Evolutionary conservation across 1,140 invertebrate species (phyloP).

Genomic region (Eriosoma lanigerum): DNA sequence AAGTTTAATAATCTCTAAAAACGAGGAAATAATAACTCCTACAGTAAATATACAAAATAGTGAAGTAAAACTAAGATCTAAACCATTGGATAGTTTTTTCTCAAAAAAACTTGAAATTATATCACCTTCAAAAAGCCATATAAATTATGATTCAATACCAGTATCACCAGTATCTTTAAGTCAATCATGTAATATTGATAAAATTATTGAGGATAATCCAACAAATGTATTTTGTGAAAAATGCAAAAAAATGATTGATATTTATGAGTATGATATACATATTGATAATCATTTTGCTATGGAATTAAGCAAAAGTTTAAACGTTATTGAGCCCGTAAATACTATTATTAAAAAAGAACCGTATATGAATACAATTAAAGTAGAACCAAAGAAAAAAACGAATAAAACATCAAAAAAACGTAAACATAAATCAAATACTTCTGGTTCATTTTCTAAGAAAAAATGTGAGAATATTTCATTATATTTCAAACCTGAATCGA

Average conservation of each 20-base stretch:
- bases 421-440: neutral
- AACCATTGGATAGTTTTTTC: constrained; percentile 8
- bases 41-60: neutral
- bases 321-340: neutral
- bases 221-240: constrained; percentile 49
- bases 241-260: constrained; percentile 52
- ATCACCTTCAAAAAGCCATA: neutral
- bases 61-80: neutral
- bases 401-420: neutral
- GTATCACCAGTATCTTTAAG: too few species aligned
- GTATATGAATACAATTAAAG: too few species aligned
- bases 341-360: neutral
- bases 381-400: neutral
- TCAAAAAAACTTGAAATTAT: constrained; percentile 33
- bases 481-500: constrained; percentile 34
- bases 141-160: neutral
- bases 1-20: neutral
- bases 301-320: constrained; percentile 53
- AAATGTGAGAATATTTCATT: neutral
- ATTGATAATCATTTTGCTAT: constrained; percentile 55
- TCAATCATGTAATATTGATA: neutral
- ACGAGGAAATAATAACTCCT: neutral
- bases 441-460: neutral
- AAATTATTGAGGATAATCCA: neutral
- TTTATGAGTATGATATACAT: constrained; percentile 53